A percentile compares a stretch with the other conserved stretches of the same genome.
phyloP scores from a whole-genome alignment of 2,113 vertebrate species.

The Chunga burmeisteri region DNA sequence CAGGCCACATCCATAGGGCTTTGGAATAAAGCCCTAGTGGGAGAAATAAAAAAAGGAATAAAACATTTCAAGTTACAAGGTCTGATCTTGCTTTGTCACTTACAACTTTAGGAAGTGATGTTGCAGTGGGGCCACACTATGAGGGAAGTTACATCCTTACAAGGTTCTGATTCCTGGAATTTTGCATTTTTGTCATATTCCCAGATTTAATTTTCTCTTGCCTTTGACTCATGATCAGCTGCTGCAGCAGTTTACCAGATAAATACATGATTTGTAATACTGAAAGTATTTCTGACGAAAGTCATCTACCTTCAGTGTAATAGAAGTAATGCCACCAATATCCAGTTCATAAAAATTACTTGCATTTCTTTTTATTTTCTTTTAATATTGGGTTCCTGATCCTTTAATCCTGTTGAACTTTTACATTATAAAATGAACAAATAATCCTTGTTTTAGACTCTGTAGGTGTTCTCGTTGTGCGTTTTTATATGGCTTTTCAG shows the following conservation, averaged over 20 bases:
- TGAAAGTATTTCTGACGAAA: neutral
- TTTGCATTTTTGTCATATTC: neutral
- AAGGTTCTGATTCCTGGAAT: neutral
- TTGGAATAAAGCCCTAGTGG: neutral
- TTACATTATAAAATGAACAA: constrained; percentile 22
- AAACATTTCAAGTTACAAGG: neutral
- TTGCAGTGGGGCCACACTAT: neutral
- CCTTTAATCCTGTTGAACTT: constrained; percentile 59
- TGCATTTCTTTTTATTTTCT: constrained; percentile 32
- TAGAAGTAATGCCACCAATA: neutral
- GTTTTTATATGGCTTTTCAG: constrained; percentile 14
- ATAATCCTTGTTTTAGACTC: constrained; percentile 5
- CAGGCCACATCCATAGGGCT: neutral
- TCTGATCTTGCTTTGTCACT: neutral
- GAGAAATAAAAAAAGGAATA: neutral
- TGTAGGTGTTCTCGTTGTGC: neutral
- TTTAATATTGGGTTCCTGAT: constrained; percentile 41
- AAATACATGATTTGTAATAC: constrained; percentile 16
- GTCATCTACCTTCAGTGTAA: neutral
- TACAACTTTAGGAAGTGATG: neutral
- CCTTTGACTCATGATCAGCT: constrained; percentile 6
- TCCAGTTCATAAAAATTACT: neutral
- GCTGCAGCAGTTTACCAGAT: neutral
- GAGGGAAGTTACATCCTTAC: neutral
- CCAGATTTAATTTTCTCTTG: neutral